A percentile compares a stretch with the other conserved stretches of the same genome.
These are phyloP conservation scores for Petrocephalus sullivani DNA, from an alignment of 2,797 vertebrate genomes.

Conservation along the genomic window DNA sequence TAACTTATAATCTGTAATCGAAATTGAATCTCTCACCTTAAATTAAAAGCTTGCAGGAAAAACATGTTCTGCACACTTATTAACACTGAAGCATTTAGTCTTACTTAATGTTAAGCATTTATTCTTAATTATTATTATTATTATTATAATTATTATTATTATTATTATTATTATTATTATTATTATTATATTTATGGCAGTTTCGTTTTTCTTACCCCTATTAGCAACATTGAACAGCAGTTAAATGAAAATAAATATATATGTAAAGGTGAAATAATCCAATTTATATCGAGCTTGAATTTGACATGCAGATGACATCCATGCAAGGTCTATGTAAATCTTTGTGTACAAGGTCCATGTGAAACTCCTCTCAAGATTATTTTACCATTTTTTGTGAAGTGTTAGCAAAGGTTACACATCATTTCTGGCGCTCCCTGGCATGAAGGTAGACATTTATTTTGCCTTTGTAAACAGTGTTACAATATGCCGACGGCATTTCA, in stretches of 20 bases:
- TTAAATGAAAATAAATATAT: neutral
- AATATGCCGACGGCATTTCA: conserved; percentile 54
- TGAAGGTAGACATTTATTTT: conserved; percentile 23
- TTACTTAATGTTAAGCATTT: neutral
- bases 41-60: neutral
- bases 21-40: neutral
- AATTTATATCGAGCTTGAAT: neutral
- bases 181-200: neutral
- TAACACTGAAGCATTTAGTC: neutral
- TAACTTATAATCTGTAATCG: neutral
- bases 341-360: neutral
- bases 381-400: neutral
- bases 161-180: neutral
- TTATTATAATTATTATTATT: too few species aligned
- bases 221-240: neutral
- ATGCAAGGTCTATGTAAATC: neutral
- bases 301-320: neutral
- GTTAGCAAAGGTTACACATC: neutral
- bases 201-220: neutral
- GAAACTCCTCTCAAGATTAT: neutral
- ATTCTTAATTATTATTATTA: neutral
- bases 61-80: neutral
- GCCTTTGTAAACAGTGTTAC: conserved; percentile 23
- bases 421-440: neutral
- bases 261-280: neutral